Base-by-base conservation (phyloP, 2,113 vertebrate species). In the Brachyhypopomus gauderio region DNA sequence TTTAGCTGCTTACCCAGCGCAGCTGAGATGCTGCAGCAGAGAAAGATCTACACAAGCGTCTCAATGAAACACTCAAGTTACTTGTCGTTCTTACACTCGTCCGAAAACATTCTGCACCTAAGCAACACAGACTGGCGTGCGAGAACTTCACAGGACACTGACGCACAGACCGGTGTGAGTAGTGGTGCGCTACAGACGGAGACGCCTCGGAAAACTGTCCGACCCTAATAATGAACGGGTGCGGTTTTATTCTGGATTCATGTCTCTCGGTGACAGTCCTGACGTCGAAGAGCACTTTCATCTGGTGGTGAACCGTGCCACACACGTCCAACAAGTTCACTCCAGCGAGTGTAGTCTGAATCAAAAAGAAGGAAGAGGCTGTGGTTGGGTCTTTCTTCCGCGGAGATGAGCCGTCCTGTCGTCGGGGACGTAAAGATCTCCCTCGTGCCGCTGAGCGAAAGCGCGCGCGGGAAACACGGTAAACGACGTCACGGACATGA, bases 141-240 rank as follows among this genome's bases (percentile, higher is more conserved):
- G 66, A 73, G 11, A 48, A 2, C 17, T 30, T 16, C 27, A 20
- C 36, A 27, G 52, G 30, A 16, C 20, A 41, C 69, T 78, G 63
- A 70, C 58, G 64, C 76, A 78, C 6, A 78, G 20, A 78, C 55
- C 67, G 27, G 27, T 78, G 76, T 78, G 16, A 78, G 76, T 78
- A 17, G n/a, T 1, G 9, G n/a, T n/a, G n/a, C n/a, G n/a, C n/a
- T n/a, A n/a, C 14, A 52, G 45, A 45, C 7, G 9, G 9, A 45
- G 2, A 3, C 1, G 41, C 9, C 12, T 52, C 12, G 9, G 45
- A 14, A 52, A 52, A 52, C 14, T 52, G 45, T 5, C 7, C 7
- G 6, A 52, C 14, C 14, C 45, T 14, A 52, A 52, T 52, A 14
- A 52, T 14, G 14, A 11, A 14, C 14, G 12, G 45, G 12, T 52